phyloP scores from a whole-genome alignment of 2,797 vertebrate genomes.

The Premnoplex brunnescens region DNA sequence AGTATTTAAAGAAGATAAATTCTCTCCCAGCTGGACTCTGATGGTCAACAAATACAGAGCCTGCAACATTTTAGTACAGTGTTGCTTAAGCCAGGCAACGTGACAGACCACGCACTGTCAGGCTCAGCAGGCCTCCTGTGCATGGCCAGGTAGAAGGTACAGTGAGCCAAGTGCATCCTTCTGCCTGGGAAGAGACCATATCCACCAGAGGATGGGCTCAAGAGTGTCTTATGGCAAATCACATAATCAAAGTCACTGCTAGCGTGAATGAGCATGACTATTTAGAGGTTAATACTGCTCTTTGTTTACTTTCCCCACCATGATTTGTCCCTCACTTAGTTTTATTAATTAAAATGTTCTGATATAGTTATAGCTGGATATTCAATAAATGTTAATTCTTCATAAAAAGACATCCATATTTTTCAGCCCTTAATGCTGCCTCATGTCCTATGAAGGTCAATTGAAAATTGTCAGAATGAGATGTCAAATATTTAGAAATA shows the following conservation, averaged over 20 bases:
- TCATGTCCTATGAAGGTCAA: not conserved
- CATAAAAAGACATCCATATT: not conserved
- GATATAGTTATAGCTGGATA: not conserved
- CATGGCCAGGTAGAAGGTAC: not conserved
- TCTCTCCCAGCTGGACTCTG: constrained; percentile 15
- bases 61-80: not conserved
- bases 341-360: not conserved
- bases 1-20: constrained; percentile 69
- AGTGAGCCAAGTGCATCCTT: not conserved
- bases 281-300: not conserved
- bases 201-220: not conserved
- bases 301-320: not conserved
- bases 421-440: not conserved
- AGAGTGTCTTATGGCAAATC: not conserved
- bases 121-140: not conserved
- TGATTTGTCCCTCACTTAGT: not conserved
- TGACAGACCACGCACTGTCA: not conserved
- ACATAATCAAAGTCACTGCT: not conserved
- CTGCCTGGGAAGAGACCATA: not conserved
- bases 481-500: not conserved
- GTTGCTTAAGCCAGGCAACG: not conserved
- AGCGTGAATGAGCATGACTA: not conserved
- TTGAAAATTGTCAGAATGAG: not conserved
- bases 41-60: constrained; percentile 45
- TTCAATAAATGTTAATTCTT: constrained; percentile 3